Base-by-base conservation (phyloP, 2,113 vertebrate species). In the Oenanthe melanoleuca region DNA sequence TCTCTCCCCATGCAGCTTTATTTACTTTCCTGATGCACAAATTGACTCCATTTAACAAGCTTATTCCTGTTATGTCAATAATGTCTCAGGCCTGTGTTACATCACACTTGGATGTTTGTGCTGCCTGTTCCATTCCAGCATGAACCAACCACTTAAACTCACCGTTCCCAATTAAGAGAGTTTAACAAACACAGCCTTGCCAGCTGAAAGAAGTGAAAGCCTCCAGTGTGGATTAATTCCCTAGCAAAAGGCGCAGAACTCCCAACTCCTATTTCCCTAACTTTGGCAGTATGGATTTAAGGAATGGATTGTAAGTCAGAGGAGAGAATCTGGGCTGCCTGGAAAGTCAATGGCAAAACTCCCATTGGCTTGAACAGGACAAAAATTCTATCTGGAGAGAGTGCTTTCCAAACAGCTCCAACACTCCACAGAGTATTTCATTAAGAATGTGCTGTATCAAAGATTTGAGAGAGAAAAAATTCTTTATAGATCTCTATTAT, bases 21-120 rank as follows among this genome's bases (percentile, higher is more conserved):
- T 92, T 95, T 93, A 80, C 93, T 82, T 34, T 55, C 88, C 80
- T 75, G 78, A 66, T 5, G 31, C 72, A 86, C 83, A 91, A 70
- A 92, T 33, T 93, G 92, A 78, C 61, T 93, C 47, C 60, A 69
- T 60, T 84, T 95, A 93, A 72, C 71, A 83, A 95, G 78, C 65
- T 93, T 52, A 61, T 87, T 91, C 55, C 57, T 12, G 14, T 79
- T 79, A 18, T 40, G 69, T 79, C 93, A 90, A 70, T 92, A 95
- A 80, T 2, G 12, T 47, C 42, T 59, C 16, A 28, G 82, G 79
- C 50, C 74, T 34, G 15, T 20, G 63, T 73, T 84, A 44, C 45
- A 34, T 22, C 74, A 69, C 61, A 19, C 31, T 47, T 24, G 6
- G 52, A 38, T 74, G 86, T 80, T 86, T 89, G 91, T 31, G 49